These are phyloP conservation scores for Pelodytes ibericus DNA, from an alignment of 2,797 vertebrate species.

Conservation along the genomic window DNA sequence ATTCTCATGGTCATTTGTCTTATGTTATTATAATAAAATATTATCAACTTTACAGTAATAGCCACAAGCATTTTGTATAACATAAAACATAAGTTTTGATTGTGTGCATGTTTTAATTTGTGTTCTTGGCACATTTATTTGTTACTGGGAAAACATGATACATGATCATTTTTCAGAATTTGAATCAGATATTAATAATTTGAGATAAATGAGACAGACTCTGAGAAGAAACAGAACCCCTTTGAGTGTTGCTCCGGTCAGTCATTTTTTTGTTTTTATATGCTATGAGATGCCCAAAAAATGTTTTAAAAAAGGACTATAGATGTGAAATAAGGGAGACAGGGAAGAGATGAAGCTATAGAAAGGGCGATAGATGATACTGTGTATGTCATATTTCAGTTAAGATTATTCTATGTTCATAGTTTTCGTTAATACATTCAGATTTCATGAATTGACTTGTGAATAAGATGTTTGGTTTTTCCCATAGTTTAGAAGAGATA, in stretches of 20 bases:
- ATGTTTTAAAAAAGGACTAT: too few relatives aligned
- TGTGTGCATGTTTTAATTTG: background rate
- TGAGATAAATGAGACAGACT: background rate
- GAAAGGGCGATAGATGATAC: too few relatives aligned
- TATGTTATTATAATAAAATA: slow-evolving; percentile 9
- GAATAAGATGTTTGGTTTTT: background rate
- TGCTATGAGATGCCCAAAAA: too few relatives aligned
- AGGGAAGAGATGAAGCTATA: too few relatives aligned
- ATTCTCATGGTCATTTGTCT: slow-evolving; percentile 37
- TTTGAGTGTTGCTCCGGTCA: too few relatives aligned
- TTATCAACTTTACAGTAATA: background rate
- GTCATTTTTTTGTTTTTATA: too few relatives aligned
- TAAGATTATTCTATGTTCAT: too few relatives aligned
- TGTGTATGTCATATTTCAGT: too few relatives aligned
- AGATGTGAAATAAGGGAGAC: too few relatives aligned
- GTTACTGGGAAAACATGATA: background rate
- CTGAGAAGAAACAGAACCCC: background rate
- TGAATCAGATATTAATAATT: background rate
- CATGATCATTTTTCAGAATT: background rate
- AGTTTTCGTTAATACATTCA: background rate
- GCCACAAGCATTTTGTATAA: background rate
- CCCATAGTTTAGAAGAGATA: background rate
- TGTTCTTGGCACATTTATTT: background rate
- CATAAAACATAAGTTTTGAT: too few relatives aligned
- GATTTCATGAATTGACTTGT: background rate